Conservation (phyloP, 2,797 vertebrate species). For the Aselliscus stoliczkanus region DNA sequence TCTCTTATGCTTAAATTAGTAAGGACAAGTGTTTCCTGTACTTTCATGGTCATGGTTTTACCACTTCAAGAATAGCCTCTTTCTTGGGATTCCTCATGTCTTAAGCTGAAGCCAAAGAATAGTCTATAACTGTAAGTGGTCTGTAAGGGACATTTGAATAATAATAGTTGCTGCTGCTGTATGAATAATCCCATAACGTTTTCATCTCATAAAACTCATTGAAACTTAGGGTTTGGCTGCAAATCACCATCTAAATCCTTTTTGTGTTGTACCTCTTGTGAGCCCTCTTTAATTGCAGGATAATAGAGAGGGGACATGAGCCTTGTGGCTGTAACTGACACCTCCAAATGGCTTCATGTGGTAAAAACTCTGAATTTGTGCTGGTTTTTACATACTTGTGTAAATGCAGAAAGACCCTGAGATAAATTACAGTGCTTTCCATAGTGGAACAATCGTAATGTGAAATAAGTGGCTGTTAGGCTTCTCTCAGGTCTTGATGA, state of each 20-base stretch:
- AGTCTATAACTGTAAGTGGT: background rate
- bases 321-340: background rate
- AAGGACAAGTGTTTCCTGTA: background rate
- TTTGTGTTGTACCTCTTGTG: background rate
- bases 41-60: background rate
- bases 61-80: background rate
- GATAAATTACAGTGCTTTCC: slow-evolving; percentile 6
- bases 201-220: background rate
- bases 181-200: background rate
- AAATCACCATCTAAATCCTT: background rate
- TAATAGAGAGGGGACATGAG: background rate
- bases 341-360: slow-evolving; percentile 23
- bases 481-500: background rate
- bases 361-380: background rate
- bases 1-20: background rate
- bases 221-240: background rate
- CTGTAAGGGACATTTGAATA: background rate
- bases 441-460: background rate
- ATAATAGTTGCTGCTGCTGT: background rate
- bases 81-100: background rate
- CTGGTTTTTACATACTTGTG: slow-evolving; percentile 15
- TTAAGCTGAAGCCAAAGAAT: background rate
- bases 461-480: slow-evolving; percentile 23
- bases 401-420: slow-evolving; percentile 29
- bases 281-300: background rate